A percentile compares a stretch with the other conserved stretches of the same genome.
These are phyloP conservation scores for Oncorhynchus tshawytscha DNA, from an alignment of 2,113 vertebrate species.

Conservation along the genomic window DNA sequence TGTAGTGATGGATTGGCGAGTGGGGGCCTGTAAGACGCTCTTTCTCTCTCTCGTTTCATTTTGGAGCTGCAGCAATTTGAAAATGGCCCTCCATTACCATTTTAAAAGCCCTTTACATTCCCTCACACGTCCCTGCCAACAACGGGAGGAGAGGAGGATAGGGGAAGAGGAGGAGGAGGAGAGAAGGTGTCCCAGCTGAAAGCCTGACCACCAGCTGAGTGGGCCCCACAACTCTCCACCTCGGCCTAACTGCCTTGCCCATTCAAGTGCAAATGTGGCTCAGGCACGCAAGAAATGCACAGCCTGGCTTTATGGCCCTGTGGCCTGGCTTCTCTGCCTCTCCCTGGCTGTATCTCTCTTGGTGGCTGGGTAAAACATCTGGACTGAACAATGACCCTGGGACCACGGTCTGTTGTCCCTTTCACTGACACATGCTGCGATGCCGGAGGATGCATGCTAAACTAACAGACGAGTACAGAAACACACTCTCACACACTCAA, in stretches of 20 bases:
- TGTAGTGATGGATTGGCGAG: background rate
- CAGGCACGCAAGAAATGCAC: conserved; percentile 41
- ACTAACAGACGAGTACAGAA: conserved; percentile 10
- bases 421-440: conserved; percentile 41
- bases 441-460: conserved; percentile 15
- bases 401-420: background rate
- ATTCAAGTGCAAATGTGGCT: conserved; percentile 58
- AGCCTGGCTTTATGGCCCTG: conserved; percentile 31
- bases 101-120: conserved; percentile 33
- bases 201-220: conserved; percentile 3
- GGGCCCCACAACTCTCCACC: background rate
- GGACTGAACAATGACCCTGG: conserved; percentile 37
- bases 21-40: background rate
- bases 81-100: conserved; percentile 37
- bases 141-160: background rate
- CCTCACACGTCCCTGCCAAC: conserved; percentile 7
- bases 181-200: background rate
- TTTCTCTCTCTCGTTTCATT: background rate
- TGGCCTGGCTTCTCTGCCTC: conserved; percentile 15
- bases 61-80: background rate
- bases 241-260: conserved; percentile 21
- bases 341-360: conserved; percentile 29
- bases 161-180: conserved; percentile 13
- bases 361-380: conserved; percentile 57
- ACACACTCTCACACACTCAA: background rate